Conservation (phyloP, 30 jellyfish, hydroid and myxozoan species). For the Nemopilema nomurai region DNA sequence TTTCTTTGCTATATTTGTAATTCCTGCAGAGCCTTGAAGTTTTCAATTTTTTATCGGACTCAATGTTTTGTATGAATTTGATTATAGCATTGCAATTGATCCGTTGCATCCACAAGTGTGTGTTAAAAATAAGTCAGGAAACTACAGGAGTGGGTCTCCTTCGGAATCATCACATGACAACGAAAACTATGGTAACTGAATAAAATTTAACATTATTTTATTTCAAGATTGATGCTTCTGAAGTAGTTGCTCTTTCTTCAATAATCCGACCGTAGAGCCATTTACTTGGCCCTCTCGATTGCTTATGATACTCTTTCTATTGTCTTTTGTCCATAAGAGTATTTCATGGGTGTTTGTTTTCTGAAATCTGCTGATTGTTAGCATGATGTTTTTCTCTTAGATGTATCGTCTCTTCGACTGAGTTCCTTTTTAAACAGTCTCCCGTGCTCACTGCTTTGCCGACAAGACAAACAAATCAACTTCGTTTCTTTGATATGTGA, state of each 20-base stretch:
- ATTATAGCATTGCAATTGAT: constrained; percentile 76
- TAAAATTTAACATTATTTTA: background rate
- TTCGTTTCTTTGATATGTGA: constrained; percentile 74
- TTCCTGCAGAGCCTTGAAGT: too few species aligned
- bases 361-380: too few species aligned
- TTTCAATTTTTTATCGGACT: too few species aligned
- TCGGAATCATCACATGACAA: constrained; percentile 1
- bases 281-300: too few species aligned
- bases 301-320: too few species aligned
- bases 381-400: constrained; percentile 30
- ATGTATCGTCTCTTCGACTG: constrained; percentile 46
- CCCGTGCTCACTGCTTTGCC: constrained; percentile 75
- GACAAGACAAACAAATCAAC: constrained; percentile 62
- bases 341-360: too few species aligned
- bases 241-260: too few species aligned
- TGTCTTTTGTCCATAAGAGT: too few species aligned
- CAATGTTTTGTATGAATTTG: background rate
- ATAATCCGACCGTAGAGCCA: too few species aligned
- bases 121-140: constrained; percentile 12
- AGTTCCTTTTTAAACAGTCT: constrained; percentile 76
- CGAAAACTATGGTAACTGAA: background rate
- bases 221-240: too few species aligned
- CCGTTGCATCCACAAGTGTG: constrained; percentile 85
- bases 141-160: constrained; percentile 66
- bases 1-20: too few species aligned